phyloP scores from a whole-genome alignment of 2,888 invertebrate species.

The Isoperla grammatica region DNA sequence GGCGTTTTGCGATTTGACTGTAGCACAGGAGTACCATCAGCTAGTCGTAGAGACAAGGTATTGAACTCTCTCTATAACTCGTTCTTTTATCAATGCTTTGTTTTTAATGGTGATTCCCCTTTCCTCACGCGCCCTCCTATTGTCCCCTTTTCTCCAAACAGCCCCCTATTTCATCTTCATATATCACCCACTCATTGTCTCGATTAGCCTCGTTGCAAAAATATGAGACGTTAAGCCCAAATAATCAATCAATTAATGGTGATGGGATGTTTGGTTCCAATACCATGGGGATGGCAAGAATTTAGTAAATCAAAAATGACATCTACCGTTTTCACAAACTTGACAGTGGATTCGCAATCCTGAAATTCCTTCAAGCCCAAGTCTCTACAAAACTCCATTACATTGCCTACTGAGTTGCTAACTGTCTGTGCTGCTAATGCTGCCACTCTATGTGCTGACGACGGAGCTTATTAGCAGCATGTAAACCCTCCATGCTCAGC shows the following conservation, averaged over 20 bases:
- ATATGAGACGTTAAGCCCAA: no score
- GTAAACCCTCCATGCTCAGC: constrained; percentile 25
- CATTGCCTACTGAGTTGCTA: constrained; percentile 24
- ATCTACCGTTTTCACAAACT: constrained; percentile 22
- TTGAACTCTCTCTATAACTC: not conserved
- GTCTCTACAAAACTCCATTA: constrained; percentile 15
- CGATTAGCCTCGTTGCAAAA: no score
- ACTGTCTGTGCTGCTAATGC: constrained; percentile 14
- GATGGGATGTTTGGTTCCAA: not conserved
- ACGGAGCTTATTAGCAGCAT: constrained; percentile 28
- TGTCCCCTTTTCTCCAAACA: no score
- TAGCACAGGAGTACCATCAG: not conserved
- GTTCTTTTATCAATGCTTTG: not conserved
- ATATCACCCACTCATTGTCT: no score
- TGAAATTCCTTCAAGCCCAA: constrained; percentile 20
- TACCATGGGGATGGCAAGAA: constrained; percentile 12
- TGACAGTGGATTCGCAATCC: constrained; percentile 20
- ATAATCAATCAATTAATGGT: no score
- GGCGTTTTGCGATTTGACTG: not conserved
- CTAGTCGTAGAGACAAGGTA: not conserved
- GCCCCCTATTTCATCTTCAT: no score
- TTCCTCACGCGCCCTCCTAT: no score
- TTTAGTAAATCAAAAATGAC: constrained; percentile 25
- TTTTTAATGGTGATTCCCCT: no score
- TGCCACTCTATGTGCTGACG: constrained; percentile 22